Evolutionary conservation across 1,140 invertebrate genomes (phyloP), one percentile per base, ranked within the genome.

Genomic region (Charaxes varanes): DNA sequence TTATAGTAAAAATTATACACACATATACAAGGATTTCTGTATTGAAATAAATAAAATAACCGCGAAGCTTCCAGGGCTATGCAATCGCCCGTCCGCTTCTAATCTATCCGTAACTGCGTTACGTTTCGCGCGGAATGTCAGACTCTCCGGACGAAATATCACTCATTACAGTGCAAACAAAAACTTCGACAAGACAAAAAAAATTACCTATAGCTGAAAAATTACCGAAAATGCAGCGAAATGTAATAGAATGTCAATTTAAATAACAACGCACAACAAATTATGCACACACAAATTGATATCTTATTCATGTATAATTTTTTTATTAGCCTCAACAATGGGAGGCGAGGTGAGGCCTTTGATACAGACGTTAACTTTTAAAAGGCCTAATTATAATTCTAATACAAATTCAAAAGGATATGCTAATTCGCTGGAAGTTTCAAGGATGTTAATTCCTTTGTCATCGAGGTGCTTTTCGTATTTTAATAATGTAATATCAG

Each of bases 401-500:
- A 28, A 38, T 38, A 21, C 26, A n/a, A 19, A 28, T 38, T 30
- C 23, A 36, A 36, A 36, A 23, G 22, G 34, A 38, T 38, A 38
- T 38, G 35, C 35, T 38, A 38, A 38, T 38, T 27, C 15, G 4
- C 8, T 14, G 6, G 17, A 19, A 28, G 8, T 38, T 16, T 17
- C 35, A 28, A 13, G 26, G 12, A 30, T 38, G 21, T 38, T 38
- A 38, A 38, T 38, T 28, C 26, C 35, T 38, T 38, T 38, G 35
- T 38, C 26, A 18, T 28, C 26, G 35, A n/a, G 22, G 19, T 15
- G n/a, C 14, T 37, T 24, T 37, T 37, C 27, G 33, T 35, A 35
- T 35, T 17, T 37, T 18, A 37, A 22, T 6, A 27, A 27, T 37
- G 11, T 38, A 28, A 30, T 38, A 26, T 27, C 11, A 28, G 24